Conservation (phyloP, 2,113 vertebrate genomes). For the Sapayoa aenigma region DNA sequence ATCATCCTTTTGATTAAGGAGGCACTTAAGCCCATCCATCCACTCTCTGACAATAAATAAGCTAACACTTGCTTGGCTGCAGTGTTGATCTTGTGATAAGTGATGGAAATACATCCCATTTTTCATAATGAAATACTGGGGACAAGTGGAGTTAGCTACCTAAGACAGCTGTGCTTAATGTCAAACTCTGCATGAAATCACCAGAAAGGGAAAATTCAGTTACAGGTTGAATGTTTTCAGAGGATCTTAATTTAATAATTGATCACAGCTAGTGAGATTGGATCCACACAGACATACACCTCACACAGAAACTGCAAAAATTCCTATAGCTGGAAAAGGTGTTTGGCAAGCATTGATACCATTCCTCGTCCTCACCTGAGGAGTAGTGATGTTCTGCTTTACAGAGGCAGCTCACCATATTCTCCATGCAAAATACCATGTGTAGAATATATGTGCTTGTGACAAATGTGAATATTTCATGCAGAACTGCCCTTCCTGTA, state of each 20-base stretch:
- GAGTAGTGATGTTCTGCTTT: neutral
- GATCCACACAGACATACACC: neutral
- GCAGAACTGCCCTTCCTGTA: neutral
- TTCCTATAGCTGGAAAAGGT: neutral
- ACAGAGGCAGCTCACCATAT: neutral
- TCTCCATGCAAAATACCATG: neutral
- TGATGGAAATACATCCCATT: slow-evolving; percentile 39
- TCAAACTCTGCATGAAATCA: neutral
- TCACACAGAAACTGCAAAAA: neutral
- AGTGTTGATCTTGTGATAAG: slow-evolving; percentile 42
- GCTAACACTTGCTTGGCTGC: slow-evolving; percentile 14
- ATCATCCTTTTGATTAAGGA: neutral
- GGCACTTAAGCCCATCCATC: slow-evolving; percentile 24
- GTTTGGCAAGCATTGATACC: neutral
- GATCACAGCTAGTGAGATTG: neutral
- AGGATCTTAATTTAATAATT: neutral
- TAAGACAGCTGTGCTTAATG: neutral
- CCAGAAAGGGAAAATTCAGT: neutral
- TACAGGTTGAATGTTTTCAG: neutral
- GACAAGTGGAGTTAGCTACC: slow-evolving; percentile 30
- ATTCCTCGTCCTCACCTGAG: neutral
- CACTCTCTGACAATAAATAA: slow-evolving; percentile 51
- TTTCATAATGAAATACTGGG: slow-evolving; percentile 20
- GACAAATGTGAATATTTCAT: neutral
- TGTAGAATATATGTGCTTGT: neutral